Evolutionary conservation across 1,140 invertebrate genomes (phyloP).

Genomic region (Drosophila tani): DNA sequence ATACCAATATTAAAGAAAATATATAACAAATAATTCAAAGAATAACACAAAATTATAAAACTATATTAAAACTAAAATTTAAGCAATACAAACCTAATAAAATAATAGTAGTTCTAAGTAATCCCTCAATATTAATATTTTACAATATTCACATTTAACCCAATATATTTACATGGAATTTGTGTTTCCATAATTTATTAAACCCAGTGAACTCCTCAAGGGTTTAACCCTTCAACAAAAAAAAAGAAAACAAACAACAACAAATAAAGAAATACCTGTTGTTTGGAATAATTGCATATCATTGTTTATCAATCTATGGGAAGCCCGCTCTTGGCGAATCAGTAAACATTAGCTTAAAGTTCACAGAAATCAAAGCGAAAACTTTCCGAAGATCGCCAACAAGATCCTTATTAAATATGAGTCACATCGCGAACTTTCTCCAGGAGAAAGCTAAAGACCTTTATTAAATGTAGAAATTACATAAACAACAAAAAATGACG

Average conservation of each 20-base stretch:
- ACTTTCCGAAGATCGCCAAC: conserved; percentile 9
- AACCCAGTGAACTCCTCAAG: neutral
- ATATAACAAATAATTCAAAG: no score
- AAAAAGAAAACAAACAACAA: no score
- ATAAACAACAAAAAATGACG: neutral
- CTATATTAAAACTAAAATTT: no score
- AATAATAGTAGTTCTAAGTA: no score
- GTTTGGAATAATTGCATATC: conserved; percentile 22
- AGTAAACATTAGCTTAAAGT: conserved; percentile 9
- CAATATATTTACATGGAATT: neutral
- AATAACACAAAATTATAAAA: no score
- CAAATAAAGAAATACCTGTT: conserved; percentile 7
- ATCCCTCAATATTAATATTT: no score
- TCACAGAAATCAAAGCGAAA: neutral
- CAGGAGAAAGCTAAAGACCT: conserved; percentile 31
- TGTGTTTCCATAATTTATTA: neutral
- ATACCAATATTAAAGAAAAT: no score
- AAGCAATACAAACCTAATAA: neutral
- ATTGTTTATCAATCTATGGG: conserved; percentile 19
- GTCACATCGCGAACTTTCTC: conserved; percentile 34
- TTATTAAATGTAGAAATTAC: conserved; percentile 15
- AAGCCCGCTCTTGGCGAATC: conserved; percentile 9
- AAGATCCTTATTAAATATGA: conserved; percentile 51
- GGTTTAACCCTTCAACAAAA: neutral
- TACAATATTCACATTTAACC: neutral